Conservation (phyloP, 2,113 vertebrate genomes). For the Varanus komodoensis region DNA sequence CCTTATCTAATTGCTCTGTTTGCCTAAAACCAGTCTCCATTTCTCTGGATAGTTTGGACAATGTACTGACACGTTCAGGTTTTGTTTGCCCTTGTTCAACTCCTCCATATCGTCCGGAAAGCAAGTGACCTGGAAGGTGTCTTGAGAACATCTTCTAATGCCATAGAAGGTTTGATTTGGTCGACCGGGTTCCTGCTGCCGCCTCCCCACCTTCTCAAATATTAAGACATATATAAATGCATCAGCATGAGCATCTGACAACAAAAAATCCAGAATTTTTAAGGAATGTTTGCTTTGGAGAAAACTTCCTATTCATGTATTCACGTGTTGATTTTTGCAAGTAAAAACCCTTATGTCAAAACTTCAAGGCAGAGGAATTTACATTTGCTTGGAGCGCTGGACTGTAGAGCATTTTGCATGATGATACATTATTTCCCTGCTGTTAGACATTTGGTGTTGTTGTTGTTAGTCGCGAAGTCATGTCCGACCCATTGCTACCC, state of each 20-base stretch:
- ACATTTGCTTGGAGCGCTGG: neutral
- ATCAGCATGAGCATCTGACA: neutral
- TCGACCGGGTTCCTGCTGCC: neutral
- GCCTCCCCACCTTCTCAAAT: neutral
- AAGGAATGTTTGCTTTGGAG: neutral
- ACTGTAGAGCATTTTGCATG: neutral
- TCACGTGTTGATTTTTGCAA: neutral
- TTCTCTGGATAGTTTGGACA: neutral
- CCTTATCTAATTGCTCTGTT: neutral
- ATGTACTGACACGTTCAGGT: neutral
- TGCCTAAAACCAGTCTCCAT: neutral
- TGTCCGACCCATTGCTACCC: no score
- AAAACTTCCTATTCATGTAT: neutral
- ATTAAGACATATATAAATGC: neutral
- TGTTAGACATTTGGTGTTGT: no score
- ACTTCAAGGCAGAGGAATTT: neutral
- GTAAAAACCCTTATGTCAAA: neutral
- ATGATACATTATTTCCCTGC: neutral
- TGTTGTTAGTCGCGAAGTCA: no score
- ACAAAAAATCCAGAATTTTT: neutral
- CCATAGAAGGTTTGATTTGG: neutral
- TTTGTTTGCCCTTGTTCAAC: neutral
- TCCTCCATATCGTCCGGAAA: neutral
- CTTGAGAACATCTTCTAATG: neutral
- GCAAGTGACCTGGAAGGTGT: neutral